Evolutionary conservation across 2,888 invertebrate species (phyloP).

Genomic region (Eristalis arbustorum): DNA sequence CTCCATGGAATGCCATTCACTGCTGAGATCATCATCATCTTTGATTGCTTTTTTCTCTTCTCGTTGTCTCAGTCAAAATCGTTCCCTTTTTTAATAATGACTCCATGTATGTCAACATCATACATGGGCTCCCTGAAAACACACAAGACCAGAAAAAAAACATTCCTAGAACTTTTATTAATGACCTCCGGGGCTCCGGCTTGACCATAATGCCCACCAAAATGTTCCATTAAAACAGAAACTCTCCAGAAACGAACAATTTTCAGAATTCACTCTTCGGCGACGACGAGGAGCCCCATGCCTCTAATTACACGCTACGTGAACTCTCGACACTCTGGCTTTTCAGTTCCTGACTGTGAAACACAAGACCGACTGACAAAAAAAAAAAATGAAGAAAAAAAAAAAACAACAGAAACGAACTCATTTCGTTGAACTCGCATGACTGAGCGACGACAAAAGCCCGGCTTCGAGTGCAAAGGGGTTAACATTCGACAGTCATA

Average conservation of each 20-base stretch:
- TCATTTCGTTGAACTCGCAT: slow-evolving; percentile 63
- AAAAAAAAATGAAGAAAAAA: slow-evolving; percentile 9
- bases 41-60: background rate
- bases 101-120: background rate
- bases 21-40: slow-evolving; percentile 54
- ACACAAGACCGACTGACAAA: slow-evolving; percentile 21
- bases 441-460: slow-evolving; percentile 61
- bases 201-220: slow-evolving; percentile 45
- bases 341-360: slow-evolving; percentile 44
- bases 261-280: slow-evolving; percentile 33
- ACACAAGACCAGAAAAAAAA: background rate
- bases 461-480: slow-evolving; percentile 53
- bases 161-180: slow-evolving; percentile 31
- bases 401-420: slow-evolving; percentile 15
- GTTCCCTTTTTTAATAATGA: background rate
- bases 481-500: slow-evolving; percentile 47
- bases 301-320: slow-evolving; percentile 66
- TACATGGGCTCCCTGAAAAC: background rate
- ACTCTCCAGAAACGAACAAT: background rate
- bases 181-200: slow-evolving; percentile 1
- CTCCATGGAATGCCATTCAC: slow-evolving; percentile 25
- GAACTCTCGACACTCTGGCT: slow-evolving; percentile 34
- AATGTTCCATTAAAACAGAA: slow-evolving; percentile 45
- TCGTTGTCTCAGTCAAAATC: background rate
- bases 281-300: slow-evolving; percentile 36